Evolutionary conservation across 2,888 invertebrate species (phyloP).

Genomic region (Liopterus haemorrhoidalis): DNA sequence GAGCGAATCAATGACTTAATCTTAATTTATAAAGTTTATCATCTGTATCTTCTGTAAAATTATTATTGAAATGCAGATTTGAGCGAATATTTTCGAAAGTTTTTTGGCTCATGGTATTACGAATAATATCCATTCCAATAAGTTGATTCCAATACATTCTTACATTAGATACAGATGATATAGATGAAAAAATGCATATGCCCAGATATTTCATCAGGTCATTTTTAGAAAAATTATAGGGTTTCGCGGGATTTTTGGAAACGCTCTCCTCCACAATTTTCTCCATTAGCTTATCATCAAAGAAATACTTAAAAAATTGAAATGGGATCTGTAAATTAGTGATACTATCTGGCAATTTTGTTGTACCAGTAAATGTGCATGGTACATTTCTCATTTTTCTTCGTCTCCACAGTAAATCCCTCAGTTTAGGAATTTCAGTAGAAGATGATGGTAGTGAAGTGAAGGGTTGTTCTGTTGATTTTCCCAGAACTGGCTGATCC

Average conservation of each 20-base stretch:
- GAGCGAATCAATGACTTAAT: constrained; percentile 27
- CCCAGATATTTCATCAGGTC: constrained; percentile 26
- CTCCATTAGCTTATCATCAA: constrained; percentile 14
- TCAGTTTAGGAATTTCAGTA: no score
- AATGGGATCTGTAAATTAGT: constrained; percentile 19
- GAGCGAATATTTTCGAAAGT: constrained; percentile 31
- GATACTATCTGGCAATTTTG: constrained; percentile 14
- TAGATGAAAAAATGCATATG: constrained; percentile 31
- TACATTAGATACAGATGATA: constrained; percentile 30
- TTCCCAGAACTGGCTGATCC: no score
- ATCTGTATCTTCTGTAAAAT: constrained; percentile 23
- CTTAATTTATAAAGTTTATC: constrained; percentile 31
- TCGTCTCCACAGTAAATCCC: no score
- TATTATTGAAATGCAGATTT: constrained; percentile 33
- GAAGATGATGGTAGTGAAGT: no score
- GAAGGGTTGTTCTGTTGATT: no score
- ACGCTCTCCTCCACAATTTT: constrained; percentile 19
- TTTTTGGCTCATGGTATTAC: constrained; percentile 31
- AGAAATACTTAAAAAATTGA: constrained; percentile 25
- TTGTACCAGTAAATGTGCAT: no score
- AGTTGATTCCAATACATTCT: constrained; percentile 31
- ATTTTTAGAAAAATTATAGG: neutral
- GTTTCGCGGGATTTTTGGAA: constrained; percentile 20
- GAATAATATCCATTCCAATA: constrained; percentile 28
- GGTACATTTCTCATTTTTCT: no score